Base-by-base conservation (phyloP, 2,113 vertebrate species). In the Agelaius phoeniceus region DNA sequence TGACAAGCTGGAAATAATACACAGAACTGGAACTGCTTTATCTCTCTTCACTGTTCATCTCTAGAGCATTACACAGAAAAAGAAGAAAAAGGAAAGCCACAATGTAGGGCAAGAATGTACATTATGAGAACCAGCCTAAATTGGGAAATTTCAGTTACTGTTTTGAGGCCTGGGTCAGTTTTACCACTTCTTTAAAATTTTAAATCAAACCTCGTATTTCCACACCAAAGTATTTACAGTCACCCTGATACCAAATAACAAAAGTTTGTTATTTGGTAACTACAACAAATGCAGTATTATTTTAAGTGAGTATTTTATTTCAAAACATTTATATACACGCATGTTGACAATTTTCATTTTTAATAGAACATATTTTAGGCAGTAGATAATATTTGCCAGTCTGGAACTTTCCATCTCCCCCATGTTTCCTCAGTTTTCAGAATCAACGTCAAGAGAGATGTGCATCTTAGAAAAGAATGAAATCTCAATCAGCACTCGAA, bases 401-500 rank as follows among this genome's bases (percentile, higher is more conserved):
- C 69, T 89, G 58, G 82, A 55, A 58, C 31, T 67, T 74, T 59
- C 41, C 61, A 22, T 48, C 16, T 21, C 52, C 17, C 15, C 13
- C 0, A 0, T 1, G 13, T 80, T 43, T 31, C 55, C 76, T 91
- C 39, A 41, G 26, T 76, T 95, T 85, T 95, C 13, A 3, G 46
- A 91, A 87, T 95, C 59, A 68, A 74, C 2, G 2, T 93, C 52
- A 83, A 54, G 33, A 57, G 33, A 93, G 92, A 86, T 35, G 37
- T 69, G 59, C 67, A 63, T 92, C 67, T 92, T 85, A 68, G 24
- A 88, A 82, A 96, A 74, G 55, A 87, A 62, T 69, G 43, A 91
- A 88, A 68, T 84, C 67, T 94, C 67, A 76, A 59, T 95, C 74
- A 66, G 33, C 87, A 59, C 28, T 94, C 90, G 85, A 97, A 92